A percentile compares a stretch with the other conserved stretches of the same genome.
Conservation (phyloP, 2,113 vertebrate genomes). For the Nothobranchius furzeri region DNA sequence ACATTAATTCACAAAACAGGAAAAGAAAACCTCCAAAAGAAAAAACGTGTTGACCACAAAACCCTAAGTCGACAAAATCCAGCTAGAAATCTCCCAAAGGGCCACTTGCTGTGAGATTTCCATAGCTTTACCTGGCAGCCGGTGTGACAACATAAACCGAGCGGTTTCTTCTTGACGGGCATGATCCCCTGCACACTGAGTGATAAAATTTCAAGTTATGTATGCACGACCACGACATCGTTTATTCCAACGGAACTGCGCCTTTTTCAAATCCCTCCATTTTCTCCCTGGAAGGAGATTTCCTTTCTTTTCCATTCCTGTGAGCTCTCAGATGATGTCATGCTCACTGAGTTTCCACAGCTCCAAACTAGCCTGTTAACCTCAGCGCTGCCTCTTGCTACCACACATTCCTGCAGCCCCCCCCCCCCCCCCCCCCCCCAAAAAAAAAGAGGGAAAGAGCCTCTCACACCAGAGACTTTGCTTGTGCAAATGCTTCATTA, state of each 20-base stretch:
- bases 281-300: constrained; percentile 72
- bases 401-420: constrained; percentile 45
- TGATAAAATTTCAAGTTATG: constrained; percentile 72
- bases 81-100: constrained; percentile 36
- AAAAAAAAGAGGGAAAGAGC: constrained; percentile 9
- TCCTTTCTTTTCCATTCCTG: constrained; percentile 71
- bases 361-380: constrained; percentile 63
- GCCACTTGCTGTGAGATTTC: constrained; percentile 59
- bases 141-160: constrained; percentile 69
- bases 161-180: constrained; percentile 61
- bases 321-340: constrained; percentile 74
- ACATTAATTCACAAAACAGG: constrained; percentile 57
- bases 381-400: constrained; percentile 40
- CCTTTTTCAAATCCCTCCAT: constrained; percentile 60
- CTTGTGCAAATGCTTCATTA: constrained; percentile 12
- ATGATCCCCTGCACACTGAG: constrained; percentile 60
- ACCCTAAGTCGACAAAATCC: constrained; percentile 19
- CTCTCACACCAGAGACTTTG: constrained; percentile 44
- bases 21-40: constrained; percentile 42
- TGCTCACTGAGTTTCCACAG: constrained; percentile 69
- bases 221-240: constrained; percentile 58
- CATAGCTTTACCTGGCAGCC: constrained; percentile 67
- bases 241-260: constrained; percentile 64
- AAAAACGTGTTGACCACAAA: constrained; percentile 20
- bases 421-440: neutral